Conservation (phyloP, 2,888 invertebrate species). For the Drosophila ustulata region DNA sequence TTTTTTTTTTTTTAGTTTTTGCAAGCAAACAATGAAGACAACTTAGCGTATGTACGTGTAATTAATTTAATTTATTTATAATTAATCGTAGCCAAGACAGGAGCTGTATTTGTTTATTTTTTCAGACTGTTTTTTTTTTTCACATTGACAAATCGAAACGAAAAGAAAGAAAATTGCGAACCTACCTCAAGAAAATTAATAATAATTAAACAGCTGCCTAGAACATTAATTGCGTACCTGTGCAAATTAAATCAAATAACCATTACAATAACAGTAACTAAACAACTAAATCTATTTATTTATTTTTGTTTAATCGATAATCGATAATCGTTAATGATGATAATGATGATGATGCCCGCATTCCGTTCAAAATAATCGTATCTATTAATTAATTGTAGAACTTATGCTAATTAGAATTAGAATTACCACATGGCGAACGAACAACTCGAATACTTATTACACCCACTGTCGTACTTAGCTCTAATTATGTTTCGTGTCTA, state of each 20-base stretch:
- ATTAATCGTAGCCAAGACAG: slow-evolving; percentile 35
- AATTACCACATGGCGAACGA: slow-evolving; percentile 35
- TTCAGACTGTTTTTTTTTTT: slow-evolving; percentile 44
- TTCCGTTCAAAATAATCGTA: slow-evolving; percentile 73
- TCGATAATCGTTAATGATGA: not conserved
- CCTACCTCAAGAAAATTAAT: slow-evolving; percentile 74
- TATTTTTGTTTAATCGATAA: slow-evolving; percentile 25
- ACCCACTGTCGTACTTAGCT: slow-evolving; percentile 9
- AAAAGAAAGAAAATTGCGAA: slow-evolving; percentile 37
- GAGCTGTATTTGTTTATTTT: slow-evolving; percentile 41
- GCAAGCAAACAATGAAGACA: slow-evolving; percentile 13
- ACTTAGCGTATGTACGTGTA: slow-evolving; percentile 21
- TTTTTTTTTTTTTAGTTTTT: slow-evolving; percentile 34
- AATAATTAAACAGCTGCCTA: slow-evolving; percentile 67
- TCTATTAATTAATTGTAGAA: slow-evolving; percentile 41
- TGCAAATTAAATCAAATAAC: slow-evolving; percentile 75
- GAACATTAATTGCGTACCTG: slow-evolving; percentile 74
- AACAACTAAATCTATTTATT: slow-evolving; percentile 47
- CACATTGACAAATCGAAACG: slow-evolving; percentile 25
- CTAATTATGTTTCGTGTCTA: slow-evolving; percentile 16
- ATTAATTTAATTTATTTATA: slow-evolving; percentile 48
- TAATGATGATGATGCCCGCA: slow-evolving; percentile 51
- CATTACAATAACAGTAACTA: slow-evolving; percentile 5
- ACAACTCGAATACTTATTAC: slow-evolving; percentile 58
- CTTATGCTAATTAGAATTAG: slow-evolving; percentile 37